Base-by-base conservation (phyloP, 2,113 vertebrate species). In the Proteles cristata region DNA sequence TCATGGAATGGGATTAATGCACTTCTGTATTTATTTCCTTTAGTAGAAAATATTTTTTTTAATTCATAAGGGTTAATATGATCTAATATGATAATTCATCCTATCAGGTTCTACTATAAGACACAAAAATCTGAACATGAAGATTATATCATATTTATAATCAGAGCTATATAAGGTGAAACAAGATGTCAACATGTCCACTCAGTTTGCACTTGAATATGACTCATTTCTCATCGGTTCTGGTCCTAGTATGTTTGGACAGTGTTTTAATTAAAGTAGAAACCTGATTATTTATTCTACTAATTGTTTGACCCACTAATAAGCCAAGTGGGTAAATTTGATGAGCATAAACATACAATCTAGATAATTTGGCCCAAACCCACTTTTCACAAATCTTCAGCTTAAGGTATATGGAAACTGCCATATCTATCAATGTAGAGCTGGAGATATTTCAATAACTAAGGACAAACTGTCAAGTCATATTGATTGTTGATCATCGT, bases 11-110 rank as follows among this genome's bases (percentile, higher is more conserved):
- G 19, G 84, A 89, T 92, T 69, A 68, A 76, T n/a, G n/a, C n/a
- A 58, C 87, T 77, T 96, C 79, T 80, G 15, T 71, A 74, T 91
- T 77, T 89, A 92, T 76, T 93, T 92, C 66, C 66, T 96, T 85
- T n/a, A 45, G 88, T 55, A 96, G 58, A 74, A 82, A 83, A 63
- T 4, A 23, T 16, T 35, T 79, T 74, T 16, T 87, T 86, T 31
- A 73, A 95, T 85, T 94, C 28, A 76, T 65, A 23, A 35, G 39
- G 66, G 3, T 66, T 73, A 96, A 94, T 17, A 61, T 10, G 79
- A 79, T 63, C 58, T 23, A 65, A 71, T 76, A 90, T 28, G 45
- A 66, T 66, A 11, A 92, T 50, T 88, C 26, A 35, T 48, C 39
- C 81, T 50, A 63, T 81, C 53, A 45, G 15, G 9, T 89, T 93